phyloP scores from a whole-genome alignment of 1,140 invertebrate species.

The Leptonema lineaticorne region DNA sequence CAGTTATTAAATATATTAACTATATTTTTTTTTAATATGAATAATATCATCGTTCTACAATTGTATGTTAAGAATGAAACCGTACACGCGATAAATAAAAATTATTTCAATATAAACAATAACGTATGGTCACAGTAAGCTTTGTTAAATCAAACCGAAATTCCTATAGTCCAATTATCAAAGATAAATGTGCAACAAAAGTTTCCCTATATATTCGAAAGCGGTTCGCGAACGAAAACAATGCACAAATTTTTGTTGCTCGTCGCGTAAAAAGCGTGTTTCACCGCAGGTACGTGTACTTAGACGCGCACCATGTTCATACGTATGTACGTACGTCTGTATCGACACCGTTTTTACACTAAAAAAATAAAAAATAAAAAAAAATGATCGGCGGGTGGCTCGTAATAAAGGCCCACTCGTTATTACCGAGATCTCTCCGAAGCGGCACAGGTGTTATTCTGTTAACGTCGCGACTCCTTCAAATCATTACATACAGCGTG shows the following conservation, averaged over 20 bases:
- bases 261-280: no score
- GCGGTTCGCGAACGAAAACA: background rate
- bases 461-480: constrained; percentile 15
- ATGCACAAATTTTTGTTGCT: background rate
- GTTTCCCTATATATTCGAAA: background rate
- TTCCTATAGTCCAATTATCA: constrained; percentile 20
- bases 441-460: constrained; percentile 20
- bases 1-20: background rate
- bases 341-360: no score
- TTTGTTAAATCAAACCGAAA: background rate
- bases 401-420: background rate
- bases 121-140: background rate
- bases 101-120: background rate
- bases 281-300: no score
- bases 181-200: background rate
- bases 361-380: no score
- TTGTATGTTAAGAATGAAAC: no score
- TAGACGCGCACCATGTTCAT: no score
- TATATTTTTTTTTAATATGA: background rate
- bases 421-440: constrained; percentile 5
- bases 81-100: no score
- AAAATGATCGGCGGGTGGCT: background rate
- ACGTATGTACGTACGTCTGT: no score
- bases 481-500: no score
- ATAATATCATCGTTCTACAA: background rate